These are phyloP conservation scores for Chaetorhynchus papuensis DNA, from an alignment of 2,113 vertebrate genomes.

Conservation along the genomic window DNA sequence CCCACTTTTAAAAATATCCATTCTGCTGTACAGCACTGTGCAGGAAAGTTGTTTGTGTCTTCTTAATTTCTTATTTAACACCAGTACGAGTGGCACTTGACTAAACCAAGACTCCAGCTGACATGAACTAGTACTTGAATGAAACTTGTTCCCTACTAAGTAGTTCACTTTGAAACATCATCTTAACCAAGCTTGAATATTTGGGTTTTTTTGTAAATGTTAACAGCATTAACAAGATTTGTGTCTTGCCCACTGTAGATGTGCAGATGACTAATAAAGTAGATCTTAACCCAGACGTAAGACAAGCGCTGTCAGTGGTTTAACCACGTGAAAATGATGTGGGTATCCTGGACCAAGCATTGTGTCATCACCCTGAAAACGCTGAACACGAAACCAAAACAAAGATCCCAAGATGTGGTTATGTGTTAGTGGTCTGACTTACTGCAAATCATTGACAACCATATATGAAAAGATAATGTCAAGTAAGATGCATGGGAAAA, in stretches of 20 bases:
- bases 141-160: not conserved
- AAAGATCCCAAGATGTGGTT: not conserved
- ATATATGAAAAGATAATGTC: not conserved
- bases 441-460: not conserved
- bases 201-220: not conserved
- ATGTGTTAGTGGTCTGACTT: not conserved
- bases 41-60: not conserved
- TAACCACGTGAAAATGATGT: not conserved
- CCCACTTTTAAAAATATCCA: not conserved
- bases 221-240: not conserved
- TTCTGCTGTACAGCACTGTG: not conserved
- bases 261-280: not conserved
- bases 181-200: not conserved
- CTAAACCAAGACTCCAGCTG: not conserved
- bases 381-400: not conserved
- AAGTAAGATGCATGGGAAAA: not conserved
- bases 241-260: not conserved
- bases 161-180: not conserved
- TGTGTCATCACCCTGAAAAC: not conserved
- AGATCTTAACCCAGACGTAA: not conserved
- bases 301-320: not conserved
- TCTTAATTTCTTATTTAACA: not conserved
- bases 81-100: not conserved
- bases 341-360: not conserved
- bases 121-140: not conserved